phyloP scores from a whole-genome alignment of 2,797 vertebrate species.

The Channa striata region DNA sequence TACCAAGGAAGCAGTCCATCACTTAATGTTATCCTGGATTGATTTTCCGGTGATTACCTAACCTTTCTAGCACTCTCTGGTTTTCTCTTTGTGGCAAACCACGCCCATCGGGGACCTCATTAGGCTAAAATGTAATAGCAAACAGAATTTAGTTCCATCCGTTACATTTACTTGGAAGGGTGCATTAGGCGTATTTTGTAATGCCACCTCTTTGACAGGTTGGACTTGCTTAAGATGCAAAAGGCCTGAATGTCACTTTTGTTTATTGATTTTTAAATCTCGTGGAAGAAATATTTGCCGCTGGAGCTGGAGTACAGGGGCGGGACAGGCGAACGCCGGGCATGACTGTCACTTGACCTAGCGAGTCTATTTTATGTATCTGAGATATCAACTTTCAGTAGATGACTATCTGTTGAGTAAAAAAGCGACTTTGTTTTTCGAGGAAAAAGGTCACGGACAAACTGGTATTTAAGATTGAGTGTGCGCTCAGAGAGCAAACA shows the following conservation, averaged over 20 bases:
- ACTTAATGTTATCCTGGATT: constrained; percentile 38
- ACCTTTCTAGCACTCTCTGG: constrained; percentile 35
- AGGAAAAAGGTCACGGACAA: constrained; percentile 66
- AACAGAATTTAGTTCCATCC: constrained; percentile 53
- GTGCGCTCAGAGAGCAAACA: constrained; percentile 63
- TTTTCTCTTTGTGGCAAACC: constrained; percentile 42
- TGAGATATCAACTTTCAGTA: constrained; percentile 45
- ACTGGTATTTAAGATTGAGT: constrained; percentile 69
- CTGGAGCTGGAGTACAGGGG: constrained; percentile 20
- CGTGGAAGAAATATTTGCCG: constrained; percentile 51
- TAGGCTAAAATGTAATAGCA: constrained; percentile 60
- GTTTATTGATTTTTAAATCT: constrained; percentile 79
- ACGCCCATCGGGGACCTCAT: constrained; percentile 63
- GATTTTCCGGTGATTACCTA: constrained; percentile 58
- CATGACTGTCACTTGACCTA: constrained; percentile 59
- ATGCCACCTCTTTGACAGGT: constrained; percentile 59
- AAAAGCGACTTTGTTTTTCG: constrained; percentile 57
- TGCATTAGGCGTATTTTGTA: constrained; percentile 54
- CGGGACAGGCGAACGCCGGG: neutral
- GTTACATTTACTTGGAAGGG: constrained; percentile 54
- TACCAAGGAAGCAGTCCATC: constrained; percentile 65
- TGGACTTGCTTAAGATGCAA: constrained; percentile 66
- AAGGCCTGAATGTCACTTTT: constrained; percentile 76
- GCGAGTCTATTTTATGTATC: constrained; percentile 56
- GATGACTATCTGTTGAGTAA: constrained; percentile 65